These are phyloP conservation scores for Physocephala rufipes DNA, from an alignment of 2,888 invertebrate genomes.

Conservation along the genomic window DNA sequence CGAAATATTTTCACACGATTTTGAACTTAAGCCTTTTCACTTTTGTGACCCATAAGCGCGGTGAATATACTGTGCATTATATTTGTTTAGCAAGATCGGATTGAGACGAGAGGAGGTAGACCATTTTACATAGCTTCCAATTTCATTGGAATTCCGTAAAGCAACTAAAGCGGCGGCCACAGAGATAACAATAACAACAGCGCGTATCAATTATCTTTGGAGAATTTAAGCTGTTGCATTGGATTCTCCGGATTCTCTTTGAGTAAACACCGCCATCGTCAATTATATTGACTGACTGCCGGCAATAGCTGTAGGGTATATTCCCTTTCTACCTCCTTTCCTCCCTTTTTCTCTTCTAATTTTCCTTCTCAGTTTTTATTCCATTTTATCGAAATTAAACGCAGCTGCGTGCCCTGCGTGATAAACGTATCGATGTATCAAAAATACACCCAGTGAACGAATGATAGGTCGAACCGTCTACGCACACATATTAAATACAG, in stretches of 20 bases:
- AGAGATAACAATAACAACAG: conserved; percentile 12
- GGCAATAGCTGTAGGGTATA: not conserved
- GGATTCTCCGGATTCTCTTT: not conserved
- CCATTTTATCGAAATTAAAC: conserved; percentile 15
- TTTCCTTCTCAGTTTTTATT: not conserved
- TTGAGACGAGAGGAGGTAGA: no score
- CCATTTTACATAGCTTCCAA: conserved; percentile 30
- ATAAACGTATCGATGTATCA: conserved; percentile 3
- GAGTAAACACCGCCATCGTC: conserved; percentile 4
- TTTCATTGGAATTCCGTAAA: conserved; percentile 30
- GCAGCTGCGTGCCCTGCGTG: conserved; percentile 34
- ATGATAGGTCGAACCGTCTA: no score
- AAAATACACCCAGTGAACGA: conserved; percentile 3
- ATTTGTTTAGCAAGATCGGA: not conserved
- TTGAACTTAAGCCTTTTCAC: conserved; percentile 1
- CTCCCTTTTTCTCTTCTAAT: not conserved
- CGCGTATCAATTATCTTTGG: conserved; percentile 32
- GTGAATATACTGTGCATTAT: not conserved
- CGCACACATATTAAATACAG: no score
- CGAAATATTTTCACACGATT: no score
- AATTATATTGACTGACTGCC: not conserved
- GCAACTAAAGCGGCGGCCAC: not conserved
- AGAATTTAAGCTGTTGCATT: not conserved
- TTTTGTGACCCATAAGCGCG: conserved; percentile 13
- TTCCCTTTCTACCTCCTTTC: not conserved